These are phyloP conservation scores for Staurois parvus DNA, from an alignment of 2,797 vertebrate genomes.

Conservation along the genomic window DNA sequence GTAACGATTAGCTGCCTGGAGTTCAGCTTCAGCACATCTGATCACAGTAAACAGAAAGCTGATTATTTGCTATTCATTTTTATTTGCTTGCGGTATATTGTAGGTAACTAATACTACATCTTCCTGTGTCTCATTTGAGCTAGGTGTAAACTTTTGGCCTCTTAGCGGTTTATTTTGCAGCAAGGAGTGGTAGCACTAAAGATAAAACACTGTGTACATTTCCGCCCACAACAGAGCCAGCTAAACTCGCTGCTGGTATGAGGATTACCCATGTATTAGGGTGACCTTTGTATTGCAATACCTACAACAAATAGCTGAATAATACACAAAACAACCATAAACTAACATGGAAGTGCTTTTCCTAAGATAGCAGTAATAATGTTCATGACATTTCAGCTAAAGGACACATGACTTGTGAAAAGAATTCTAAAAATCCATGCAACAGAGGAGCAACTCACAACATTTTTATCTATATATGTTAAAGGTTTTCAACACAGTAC, in stretches of 20 bases:
- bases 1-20: too few species aligned
- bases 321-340: constrained; percentile 10
- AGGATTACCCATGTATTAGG: constrained; percentile 9
- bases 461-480: too few species aligned
- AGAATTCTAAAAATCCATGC: background rate
- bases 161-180: constrained; percentile 16
- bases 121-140: background rate
- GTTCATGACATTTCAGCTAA: background rate
- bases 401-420: background rate
- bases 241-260: background rate
- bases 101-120: background rate
- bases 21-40: too few species aligned
- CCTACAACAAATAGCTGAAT: background rate
- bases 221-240: constrained; percentile 1
- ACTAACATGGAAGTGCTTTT: background rate
- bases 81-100: background rate
- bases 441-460: too few species aligned
- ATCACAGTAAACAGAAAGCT: background rate
- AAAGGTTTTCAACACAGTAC: too few species aligned
- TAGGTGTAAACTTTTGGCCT: background rate
- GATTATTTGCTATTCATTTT: background rate
- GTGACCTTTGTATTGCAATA: constrained; percentile 21
- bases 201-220: constrained; percentile 30
- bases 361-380: background rate
- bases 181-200: constrained; percentile 23